Evolutionary conservation across 37 sponge, comb jelly and placozoan species (phyloP), one percentile per base, ranked within the genome.

Genomic region (Spongia lamella): DNA sequence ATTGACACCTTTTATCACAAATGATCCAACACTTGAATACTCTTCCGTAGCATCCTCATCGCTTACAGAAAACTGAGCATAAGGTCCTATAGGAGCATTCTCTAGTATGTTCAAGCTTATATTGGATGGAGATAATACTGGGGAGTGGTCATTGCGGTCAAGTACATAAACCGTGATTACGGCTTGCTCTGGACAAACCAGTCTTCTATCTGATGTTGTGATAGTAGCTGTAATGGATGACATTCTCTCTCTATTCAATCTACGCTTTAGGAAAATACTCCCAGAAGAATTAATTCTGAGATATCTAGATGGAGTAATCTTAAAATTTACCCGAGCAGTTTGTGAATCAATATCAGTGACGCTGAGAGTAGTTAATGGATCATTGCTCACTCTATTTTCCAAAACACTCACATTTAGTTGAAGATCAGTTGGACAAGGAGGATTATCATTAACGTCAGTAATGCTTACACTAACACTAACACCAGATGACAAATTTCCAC

Each of bases 371-470:
- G 37, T 39, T 0, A 79, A 22, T 22, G 70, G 86, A 15, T 13
- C 29, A 7, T 32, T 30, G 5, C 58, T 55, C 0, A 49, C n/a
- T 1, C 34, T 61, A 43, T 85, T 71, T 32, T 85, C 86, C n/a
- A 78, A 25, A 21, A 85, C 73, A 51, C 78, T 72, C 21, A 15
- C 74, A 64, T 27, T 50, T 50, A 78, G 78, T 7, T 66, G 60
- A 5, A n/a, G 6, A 22, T 13, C 6, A 6, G 5, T 13, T 43
- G 78, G 78, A 5, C 32, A n/a, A 15, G 89, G 89, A n/a, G 76
- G 54, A 21, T 89, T 83, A 56, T 89, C 92, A 43, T 89, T 83
- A 3, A 79, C 26, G 31, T 83, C 72, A 17, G 70, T 36, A 20
- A 89, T 76, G 36, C n/a, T 31, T 17, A 89, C 64, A 0, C 59